These are phyloP conservation scores for Tolypeutes matacus DNA, from an alignment of 2,797 vertebrate species.

Conservation along the genomic window DNA sequence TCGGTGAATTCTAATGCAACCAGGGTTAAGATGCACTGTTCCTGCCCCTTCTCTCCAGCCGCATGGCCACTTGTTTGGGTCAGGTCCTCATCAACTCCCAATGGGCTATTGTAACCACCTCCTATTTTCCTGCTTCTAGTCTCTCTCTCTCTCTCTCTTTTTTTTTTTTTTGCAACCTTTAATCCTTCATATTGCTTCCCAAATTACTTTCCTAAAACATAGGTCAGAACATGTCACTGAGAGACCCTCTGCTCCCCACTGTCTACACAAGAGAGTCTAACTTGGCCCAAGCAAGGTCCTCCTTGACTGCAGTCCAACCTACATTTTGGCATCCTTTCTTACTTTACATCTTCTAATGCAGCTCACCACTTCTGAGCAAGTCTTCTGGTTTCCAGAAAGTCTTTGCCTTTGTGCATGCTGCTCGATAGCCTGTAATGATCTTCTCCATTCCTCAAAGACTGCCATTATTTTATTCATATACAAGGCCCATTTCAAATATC, in stretches of 20 bases:
- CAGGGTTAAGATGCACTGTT: not conserved
- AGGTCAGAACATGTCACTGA: not conserved
- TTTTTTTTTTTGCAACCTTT: not conserved
- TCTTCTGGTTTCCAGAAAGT: not conserved
- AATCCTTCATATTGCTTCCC: not conserved
- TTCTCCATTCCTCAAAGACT: constrained; percentile 24
- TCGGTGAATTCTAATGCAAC: not conserved
- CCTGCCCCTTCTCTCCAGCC: no score
- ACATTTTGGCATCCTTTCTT: not conserved
- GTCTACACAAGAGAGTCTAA: not conserved
- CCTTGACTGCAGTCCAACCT: not conserved
- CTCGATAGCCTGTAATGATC: not conserved
- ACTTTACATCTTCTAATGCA: not conserved
- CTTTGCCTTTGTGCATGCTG: not conserved
- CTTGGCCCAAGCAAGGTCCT: not conserved
- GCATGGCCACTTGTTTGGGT: not conserved
- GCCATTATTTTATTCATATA: not conserved
- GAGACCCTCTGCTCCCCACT: not conserved
- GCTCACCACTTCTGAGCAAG: not conserved
- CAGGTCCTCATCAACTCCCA: not conserved
- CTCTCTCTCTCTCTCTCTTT: no score
- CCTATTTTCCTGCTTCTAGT: not conserved
- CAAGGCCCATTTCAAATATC: constrained; percentile 49
- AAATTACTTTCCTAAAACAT: constrained; percentile 12
- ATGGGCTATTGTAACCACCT: not conserved